phyloP scores from a whole-genome alignment of 2,113 vertebrate genomes.

The Saguinus midas region DNA sequence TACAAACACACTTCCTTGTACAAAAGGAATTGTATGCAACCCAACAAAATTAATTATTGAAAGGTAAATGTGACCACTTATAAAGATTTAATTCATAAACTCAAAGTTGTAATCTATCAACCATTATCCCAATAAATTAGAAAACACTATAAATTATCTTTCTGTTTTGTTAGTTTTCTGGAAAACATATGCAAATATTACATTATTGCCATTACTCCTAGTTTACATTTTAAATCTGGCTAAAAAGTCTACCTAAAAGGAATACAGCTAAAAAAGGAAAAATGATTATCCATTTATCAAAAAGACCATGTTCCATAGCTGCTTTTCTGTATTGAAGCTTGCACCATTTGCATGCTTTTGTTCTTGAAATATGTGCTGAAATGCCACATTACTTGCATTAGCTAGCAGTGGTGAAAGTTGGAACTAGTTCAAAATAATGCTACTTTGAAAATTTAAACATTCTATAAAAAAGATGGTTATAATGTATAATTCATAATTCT shows the following conservation, averaged over 20 bases:
- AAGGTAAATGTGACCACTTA: conserved; percentile 1
- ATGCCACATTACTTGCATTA: not conserved
- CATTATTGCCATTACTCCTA: not conserved
- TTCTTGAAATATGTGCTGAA: conserved; percentile 49
- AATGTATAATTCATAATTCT: not conserved
- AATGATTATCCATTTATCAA: not conserved
- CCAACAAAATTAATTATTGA: conserved; percentile 15
- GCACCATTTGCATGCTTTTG: not conserved
- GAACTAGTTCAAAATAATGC: conserved; percentile 1
- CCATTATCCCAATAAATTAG: not conserved
- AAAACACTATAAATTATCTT: not conserved
- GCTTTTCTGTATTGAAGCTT: not conserved
- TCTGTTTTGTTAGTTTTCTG: not conserved
- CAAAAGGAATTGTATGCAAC: not conserved
- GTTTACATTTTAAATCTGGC: conserved; percentile 32
- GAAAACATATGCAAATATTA: not conserved
- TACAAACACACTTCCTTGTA: not conserved
- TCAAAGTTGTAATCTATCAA: conserved; percentile 8
- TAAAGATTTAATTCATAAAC: conserved; percentile 48
- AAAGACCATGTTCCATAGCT: not conserved
- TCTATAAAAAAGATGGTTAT: not conserved
- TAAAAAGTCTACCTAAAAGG: not conserved
- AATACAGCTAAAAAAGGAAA: not conserved
- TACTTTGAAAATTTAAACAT: not conserved
- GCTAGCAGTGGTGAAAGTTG: not conserved